Evolutionary conservation across 2,888 invertebrate species (phyloP).

Genomic region (Campaea margaritaria): DNA sequence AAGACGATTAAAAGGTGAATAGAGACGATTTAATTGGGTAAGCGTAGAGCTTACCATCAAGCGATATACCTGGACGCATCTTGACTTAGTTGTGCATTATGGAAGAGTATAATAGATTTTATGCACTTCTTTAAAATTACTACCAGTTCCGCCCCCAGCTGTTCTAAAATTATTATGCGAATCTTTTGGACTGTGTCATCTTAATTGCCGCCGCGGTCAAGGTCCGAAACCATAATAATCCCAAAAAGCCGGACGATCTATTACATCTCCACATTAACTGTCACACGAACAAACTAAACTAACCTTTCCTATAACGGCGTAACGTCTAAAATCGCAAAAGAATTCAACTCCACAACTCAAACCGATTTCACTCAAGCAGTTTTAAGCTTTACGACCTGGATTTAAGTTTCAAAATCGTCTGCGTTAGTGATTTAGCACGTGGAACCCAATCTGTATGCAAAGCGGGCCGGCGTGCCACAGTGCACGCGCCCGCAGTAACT

Average conservation of each 20-base stretch:
- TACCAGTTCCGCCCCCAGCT: not conserved
- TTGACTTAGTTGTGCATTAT: no score
- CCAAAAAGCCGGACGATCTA: conserved; percentile 11
- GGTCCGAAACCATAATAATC: conserved; percentile 17
- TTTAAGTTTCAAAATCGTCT: conserved; percentile 22
- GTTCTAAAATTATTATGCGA: conserved; percentile 1
- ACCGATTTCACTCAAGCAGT: not conserved
- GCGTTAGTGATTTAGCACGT: conserved; percentile 35
- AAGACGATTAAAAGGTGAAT: no score
- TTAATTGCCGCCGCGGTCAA: conserved; percentile 17
- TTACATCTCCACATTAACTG: conserved; percentile 2
- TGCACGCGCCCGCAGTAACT: conserved; percentile 24
- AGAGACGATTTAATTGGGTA: no score
- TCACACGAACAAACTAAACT: not conserved
- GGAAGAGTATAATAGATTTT: no score
- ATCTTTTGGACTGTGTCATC: not conserved
- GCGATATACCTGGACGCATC: no score
- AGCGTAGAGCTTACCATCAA: no score
- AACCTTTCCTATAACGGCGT: not conserved
- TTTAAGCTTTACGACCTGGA: not conserved
- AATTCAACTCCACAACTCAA: not conserved
- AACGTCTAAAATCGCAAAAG: conserved; percentile 1
- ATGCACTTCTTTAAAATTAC: no score
- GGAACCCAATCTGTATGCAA: conserved; percentile 57
- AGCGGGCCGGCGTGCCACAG: conserved; percentile 48